A percentile compares a stretch with the other conserved stretches of the same genome.
phyloP scores from a whole-genome alignment of 1,140 invertebrate genomes.

The Cydia amplana region DNA sequence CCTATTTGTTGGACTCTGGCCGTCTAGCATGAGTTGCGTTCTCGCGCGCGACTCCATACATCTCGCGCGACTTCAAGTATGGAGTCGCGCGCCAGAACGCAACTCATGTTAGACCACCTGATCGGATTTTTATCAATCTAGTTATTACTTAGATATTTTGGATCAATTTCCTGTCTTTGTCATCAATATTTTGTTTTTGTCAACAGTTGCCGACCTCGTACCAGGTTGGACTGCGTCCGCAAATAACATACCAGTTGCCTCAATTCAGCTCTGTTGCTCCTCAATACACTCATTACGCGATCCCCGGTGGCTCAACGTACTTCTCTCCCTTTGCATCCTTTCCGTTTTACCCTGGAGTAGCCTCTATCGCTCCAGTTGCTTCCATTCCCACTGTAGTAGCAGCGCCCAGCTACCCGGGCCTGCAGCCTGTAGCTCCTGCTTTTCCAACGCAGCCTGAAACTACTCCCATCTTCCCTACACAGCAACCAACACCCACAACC shows the following conservation, averaged over 20 bases:
- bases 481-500: constrained; percentile 10
- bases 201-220: constrained; percentile 55
- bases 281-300: constrained; percentile 45
- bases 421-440: constrained; percentile 4
- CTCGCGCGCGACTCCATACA: too few relatives aligned
- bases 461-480: not conserved
- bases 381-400: not conserved
- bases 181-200: constrained; percentile 34
- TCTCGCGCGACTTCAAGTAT: too few relatives aligned
- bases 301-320: constrained; percentile 45
- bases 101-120: too few relatives aligned
- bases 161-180: constrained; percentile 2
- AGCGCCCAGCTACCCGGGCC: constrained; percentile 3
- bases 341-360: constrained; percentile 36
- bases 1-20: too few relatives aligned
- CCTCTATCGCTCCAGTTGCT: constrained; percentile 14
- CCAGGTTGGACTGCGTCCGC: constrained; percentile 49
- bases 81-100: too few relatives aligned
- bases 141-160: not conserved
- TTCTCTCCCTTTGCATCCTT: constrained; percentile 49
- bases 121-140: too few relatives aligned
- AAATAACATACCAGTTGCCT: constrained; percentile 55
- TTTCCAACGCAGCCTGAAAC: constrained; percentile 1
- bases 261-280: constrained; percentile 45
- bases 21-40: too few relatives aligned